These are phyloP conservation scores for Lepidochrysops patricia DNA, from an alignment of 2,888 invertebrate species.

Conservation along the genomic window DNA sequence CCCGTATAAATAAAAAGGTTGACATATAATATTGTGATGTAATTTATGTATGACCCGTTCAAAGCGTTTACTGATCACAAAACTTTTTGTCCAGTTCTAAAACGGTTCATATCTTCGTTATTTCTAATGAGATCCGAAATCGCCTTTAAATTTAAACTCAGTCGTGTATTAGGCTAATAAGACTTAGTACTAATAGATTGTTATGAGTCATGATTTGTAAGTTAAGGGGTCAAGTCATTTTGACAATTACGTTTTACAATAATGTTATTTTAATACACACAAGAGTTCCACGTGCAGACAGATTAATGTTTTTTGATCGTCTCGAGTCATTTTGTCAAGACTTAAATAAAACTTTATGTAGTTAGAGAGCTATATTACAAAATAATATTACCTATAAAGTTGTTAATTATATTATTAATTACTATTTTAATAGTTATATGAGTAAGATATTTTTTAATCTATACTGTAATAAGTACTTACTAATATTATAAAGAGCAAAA, in stretches of 20 bases:
- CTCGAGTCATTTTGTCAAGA: not conserved
- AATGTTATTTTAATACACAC: slow-evolving; percentile 26
- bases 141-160: not conserved
- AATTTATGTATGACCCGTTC: no score
- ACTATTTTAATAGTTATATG: no score
- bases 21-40: no score
- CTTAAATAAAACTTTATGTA: not conserved
- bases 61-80: no score
- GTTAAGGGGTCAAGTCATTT: slow-evolving; percentile 29
- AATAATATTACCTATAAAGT: not conserved
- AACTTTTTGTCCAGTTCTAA: not conserved
- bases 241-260: slow-evolving; percentile 27
- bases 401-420: no score
- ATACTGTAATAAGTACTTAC: no score
- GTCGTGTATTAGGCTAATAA: not conserved
- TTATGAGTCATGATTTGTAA: slow-evolving; percentile 26
- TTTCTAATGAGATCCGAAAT: not conserved
- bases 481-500: no score
- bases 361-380: not conserved
- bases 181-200: slow-evolving; percentile 15
- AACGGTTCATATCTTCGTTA: not conserved
- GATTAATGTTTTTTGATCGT: slow-evolving; percentile 7
- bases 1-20: no score
- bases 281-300: not conserved
- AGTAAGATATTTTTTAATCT: no score